Conservation (phyloP, 2,797 vertebrate genomes). For the Philypnodon macrostomus region DNA sequence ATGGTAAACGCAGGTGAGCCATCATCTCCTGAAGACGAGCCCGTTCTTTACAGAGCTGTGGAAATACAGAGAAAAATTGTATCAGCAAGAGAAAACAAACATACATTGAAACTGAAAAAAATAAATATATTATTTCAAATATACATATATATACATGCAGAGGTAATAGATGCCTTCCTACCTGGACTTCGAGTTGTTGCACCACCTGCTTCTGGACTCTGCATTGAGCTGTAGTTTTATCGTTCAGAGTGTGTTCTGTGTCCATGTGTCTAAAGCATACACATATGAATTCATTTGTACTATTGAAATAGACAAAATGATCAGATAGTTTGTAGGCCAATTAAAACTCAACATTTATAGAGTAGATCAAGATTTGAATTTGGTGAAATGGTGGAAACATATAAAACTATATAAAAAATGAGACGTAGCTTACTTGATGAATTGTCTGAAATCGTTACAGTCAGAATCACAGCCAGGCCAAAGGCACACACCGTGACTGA, state of each 20-base stretch:
- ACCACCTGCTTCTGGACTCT: slow-evolving; percentile 95
- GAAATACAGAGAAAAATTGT: slow-evolving; percentile 13
- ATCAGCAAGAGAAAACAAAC: slow-evolving; percentile 5
- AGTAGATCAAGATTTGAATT: no score
- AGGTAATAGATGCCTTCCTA: slow-evolving; percentile 40
- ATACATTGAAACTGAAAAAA: no score
- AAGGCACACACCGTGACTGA: slow-evolving; percentile 89
- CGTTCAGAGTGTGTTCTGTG: slow-evolving; percentile 89
- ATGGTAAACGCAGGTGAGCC: slow-evolving; percentile 97
- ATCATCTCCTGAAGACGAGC: slow-evolving; percentile 97
- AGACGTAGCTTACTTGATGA: slow-evolving; percentile 83
- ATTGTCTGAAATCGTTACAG: slow-evolving; percentile 85
- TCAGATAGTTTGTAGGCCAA: no score
- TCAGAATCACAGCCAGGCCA: slow-evolving; percentile 81
- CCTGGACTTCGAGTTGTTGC: slow-evolving; percentile 92
- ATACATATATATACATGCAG: no score
- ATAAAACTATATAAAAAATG: not conserved
- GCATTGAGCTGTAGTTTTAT: slow-evolving; percentile 92
- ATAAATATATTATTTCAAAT: no score
- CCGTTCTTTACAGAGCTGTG: slow-evolving; percentile 96
- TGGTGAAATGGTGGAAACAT: no score
- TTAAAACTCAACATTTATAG: no score
- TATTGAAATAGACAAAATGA: no score
- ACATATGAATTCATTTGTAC: not conserved
- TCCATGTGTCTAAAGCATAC: slow-evolving; percentile 83